phyloP scores from a whole-genome alignment of 2,888 invertebrate species.

The Calliphora vomitoria region DNA sequence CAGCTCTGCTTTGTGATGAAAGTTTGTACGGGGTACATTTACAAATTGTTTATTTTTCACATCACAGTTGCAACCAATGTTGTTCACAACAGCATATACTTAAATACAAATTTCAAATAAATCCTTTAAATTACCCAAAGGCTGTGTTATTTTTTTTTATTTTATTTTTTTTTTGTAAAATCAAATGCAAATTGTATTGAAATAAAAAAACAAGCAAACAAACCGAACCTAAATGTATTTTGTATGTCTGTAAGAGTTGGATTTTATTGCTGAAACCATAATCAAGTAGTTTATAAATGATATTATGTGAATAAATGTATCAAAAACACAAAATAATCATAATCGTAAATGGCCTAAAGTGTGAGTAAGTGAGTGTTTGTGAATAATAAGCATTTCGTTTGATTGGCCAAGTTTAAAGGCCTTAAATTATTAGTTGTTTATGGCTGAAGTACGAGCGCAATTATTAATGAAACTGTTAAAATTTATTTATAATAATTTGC shows the following conservation, averaged over 20 bases:
- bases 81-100: not conserved
- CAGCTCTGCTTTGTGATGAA: no score
- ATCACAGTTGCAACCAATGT: not conserved
- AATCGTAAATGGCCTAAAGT: conserved; percentile 34
- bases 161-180: not conserved
- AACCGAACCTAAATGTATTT: conserved; percentile 2
- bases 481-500: conserved; percentile 38
- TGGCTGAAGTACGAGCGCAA: conserved; percentile 42
- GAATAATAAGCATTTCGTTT: not conserved
- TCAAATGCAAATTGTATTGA: conserved; percentile 19
- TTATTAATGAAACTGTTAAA: conserved; percentile 55
- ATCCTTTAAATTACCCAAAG: conserved; percentile 20
- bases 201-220: not conserved
- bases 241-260: not conserved
- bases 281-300: conserved; percentile 32
- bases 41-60: no score
- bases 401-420: conserved; percentile 27
- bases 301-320: conserved; percentile 16
- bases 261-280: conserved; percentile 17
- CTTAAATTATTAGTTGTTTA: conserved; percentile 56
- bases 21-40: no score
- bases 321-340: conserved; percentile 22
- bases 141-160: not conserved
- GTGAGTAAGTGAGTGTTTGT: not conserved
- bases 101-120: not conserved